phyloP scores from a whole-genome alignment of 2,797 vertebrate species.

The Ataeniobius toweri region DNA sequence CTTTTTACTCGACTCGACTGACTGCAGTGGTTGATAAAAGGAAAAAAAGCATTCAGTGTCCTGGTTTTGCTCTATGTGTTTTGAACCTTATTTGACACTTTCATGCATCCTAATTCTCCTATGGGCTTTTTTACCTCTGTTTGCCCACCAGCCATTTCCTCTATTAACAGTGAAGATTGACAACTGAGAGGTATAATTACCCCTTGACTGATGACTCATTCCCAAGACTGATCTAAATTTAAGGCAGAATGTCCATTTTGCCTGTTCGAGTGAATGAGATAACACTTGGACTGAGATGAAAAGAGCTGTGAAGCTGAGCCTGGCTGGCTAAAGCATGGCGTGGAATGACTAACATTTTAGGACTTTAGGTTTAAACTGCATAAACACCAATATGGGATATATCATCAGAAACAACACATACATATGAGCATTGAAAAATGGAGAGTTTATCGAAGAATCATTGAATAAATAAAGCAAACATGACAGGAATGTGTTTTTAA shows the following conservation, averaged over 20 bases:
- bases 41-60: conserved; percentile 36
- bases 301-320: conserved; percentile 40
- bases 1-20: conserved; percentile 38
- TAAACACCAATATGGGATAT: conserved; percentile 32
- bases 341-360: conserved; percentile 44
- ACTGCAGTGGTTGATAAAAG: conserved; percentile 42
- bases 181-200: conserved; percentile 63
- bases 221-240: conserved; percentile 64
- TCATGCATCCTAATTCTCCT: conserved; percentile 41
- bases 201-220: conserved; percentile 59
- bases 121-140: conserved; percentile 56
- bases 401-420: conserved; percentile 23
- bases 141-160: conserved; percentile 64
- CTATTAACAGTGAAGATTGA: conserved; percentile 60
- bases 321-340: conserved; percentile 40
- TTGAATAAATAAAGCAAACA: background rate
- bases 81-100: conserved; percentile 44
- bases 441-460: conserved; percentile 1
- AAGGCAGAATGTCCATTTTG: conserved; percentile 58
- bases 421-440: background rate
- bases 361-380: conserved; percentile 31
- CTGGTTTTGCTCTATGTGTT: conserved; percentile 25
- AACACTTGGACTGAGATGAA: conserved; percentile 53
- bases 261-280: conserved; percentile 55
- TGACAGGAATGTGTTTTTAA: background rate